These are phyloP conservation scores for Microtus ochrogaster DNA, from an alignment of 2,113 vertebrate species.

Conservation along the genomic window DNA sequence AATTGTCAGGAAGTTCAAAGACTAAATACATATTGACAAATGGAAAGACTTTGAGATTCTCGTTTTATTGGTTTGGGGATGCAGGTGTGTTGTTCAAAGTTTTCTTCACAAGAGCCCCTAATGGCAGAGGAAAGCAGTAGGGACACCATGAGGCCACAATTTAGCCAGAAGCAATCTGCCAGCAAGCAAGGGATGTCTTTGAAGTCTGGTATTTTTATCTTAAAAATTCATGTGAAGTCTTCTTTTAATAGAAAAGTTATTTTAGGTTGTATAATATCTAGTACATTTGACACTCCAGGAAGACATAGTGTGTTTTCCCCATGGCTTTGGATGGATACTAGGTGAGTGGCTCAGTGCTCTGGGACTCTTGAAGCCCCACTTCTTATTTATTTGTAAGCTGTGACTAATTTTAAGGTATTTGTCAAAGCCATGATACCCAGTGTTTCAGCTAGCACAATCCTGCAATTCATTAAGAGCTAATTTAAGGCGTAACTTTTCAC, in stretches of 20 bases:
- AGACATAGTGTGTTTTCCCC: not conserved
- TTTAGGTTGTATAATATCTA: conserved; percentile 27
- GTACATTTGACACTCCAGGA: not conserved
- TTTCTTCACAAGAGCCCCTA: conserved; percentile 37
- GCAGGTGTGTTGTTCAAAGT: not conserved
- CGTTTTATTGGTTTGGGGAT: not conserved
- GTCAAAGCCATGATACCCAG: not conserved
- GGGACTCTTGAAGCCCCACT: not conserved
- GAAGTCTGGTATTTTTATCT: conserved; percentile 69
- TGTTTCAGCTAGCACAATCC: not conserved
- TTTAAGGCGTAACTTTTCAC: not conserved
- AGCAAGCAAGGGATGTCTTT: conserved; percentile 48
- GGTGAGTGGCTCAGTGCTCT: too few relatives aligned
- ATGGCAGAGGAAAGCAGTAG: not conserved
- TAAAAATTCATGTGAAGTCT: conserved; percentile 59
- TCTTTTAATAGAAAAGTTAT: conserved; percentile 41
- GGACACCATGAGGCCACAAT: not conserved
- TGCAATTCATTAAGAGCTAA: not conserved
- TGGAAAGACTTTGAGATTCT: conserved; percentile 4
- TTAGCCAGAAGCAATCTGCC: conserved; percentile 49
- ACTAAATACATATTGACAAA: not conserved
- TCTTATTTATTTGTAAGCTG: not conserved
- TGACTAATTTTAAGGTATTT: not conserved
- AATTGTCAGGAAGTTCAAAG: conserved; percentile 10
- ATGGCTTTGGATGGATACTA: not conserved